Evolutionary conservation across 2,113 vertebrate species (phyloP), one percentile per base, ranked within the genome.

Genomic region (Mus pahari): DNA sequence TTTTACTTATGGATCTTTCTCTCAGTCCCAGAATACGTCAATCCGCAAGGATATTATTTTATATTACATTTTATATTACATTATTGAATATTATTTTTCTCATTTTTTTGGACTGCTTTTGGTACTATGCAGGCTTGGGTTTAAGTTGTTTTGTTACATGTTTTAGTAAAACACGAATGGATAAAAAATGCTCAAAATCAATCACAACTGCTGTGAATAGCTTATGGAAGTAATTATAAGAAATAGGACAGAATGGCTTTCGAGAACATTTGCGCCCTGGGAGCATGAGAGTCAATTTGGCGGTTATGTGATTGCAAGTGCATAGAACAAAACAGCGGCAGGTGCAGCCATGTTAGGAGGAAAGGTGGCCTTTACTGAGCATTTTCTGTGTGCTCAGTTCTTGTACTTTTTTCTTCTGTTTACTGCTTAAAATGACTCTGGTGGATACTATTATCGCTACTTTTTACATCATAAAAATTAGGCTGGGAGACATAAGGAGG

Each of bases 181-280:
- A 33, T 92, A 87, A 96, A 96, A 96, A 96, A 92, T 74, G 39
- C 55, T 96, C 86, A 11, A 31, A 94, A 93, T 79, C 50, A 39
- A 45, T 83, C 83, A 90, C 64, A 94, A 97, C 58, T 83, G 84
- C 50, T 79, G 5, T 86, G 11, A 64, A 60, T 33, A 95, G 64
- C 60, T 96, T 94, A 50, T 55, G 90, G 89, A 94, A 89, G 68
- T 78, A 91, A 36, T 50, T 68, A 79, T 95, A 82, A 95, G 92
- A 96, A 97, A 68, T 24, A 92, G 17, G 12, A 58, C 55, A 94
- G 71, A 94, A 87, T 88, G 84, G 28, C 45, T 79, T 94, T 87
- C 58, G 16, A 93, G 71, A 97, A 79, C 55, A 33, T 68, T 33
- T 33, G 31, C 16, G 66, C 31, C 31, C 66, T 33, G 66, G 66